phyloP scores from a whole-genome alignment of 2,888 invertebrate genomes.

The Agriopis aurantiaria region DNA sequence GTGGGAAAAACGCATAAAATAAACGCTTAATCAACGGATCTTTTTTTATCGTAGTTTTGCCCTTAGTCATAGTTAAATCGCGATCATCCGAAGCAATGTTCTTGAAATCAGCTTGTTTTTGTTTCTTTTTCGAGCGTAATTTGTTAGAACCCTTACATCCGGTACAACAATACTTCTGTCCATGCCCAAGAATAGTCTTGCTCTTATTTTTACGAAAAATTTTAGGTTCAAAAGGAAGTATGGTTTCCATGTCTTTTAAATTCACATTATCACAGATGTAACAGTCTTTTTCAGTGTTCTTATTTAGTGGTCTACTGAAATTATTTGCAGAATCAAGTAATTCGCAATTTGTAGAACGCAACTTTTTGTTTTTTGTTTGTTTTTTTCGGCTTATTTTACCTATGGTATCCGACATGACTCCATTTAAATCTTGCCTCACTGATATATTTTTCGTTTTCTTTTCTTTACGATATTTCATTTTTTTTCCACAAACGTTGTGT shows the following conservation, averaged over 20 bases:
- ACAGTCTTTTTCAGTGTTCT: background rate
- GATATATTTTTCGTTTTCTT: background rate
- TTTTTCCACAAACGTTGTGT: background rate
- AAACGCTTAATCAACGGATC: background rate
- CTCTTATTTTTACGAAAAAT: conserved; percentile 5
- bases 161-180: background rate
- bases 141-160: background rate
- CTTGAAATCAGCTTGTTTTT: background rate
- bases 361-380: background rate
- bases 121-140: background rate
- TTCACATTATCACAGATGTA: background rate
- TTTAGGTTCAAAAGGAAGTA: conserved; percentile 13
- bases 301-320: background rate
- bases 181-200: background rate
- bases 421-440: background rate
- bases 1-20: background rate
- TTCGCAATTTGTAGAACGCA: conserved; percentile 1
- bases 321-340: background rate
- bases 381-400: background rate
- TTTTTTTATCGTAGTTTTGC: background rate
- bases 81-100: background rate
- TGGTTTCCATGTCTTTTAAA: conserved; percentile 1
- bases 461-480: background rate
- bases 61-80: background rate
- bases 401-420: background rate